These are phyloP conservation scores for Electrophaes corylata DNA, from an alignment of 2,888 invertebrate species.

Conservation along the genomic window DNA sequence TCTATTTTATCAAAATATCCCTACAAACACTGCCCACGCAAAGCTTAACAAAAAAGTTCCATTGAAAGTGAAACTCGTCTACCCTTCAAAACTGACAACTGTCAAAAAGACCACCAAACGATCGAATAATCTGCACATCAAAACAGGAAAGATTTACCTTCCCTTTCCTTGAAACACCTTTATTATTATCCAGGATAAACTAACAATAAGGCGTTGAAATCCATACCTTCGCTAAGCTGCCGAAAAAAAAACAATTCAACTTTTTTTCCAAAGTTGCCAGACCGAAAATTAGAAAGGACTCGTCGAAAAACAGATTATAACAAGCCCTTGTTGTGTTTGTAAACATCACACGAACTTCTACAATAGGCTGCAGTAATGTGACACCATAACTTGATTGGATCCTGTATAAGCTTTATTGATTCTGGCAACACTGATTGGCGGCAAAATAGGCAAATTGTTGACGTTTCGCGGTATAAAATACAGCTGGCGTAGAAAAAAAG, in stretches of 20 bases:
- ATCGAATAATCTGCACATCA: conserved; percentile 63
- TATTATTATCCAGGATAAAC: conserved; percentile 67
- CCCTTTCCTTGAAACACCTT: conserved; percentile 73
- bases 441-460: conserved; percentile 78
- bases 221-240: conserved; percentile 69
- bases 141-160: conserved; percentile 65
- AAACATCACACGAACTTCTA: conserved; percentile 68
- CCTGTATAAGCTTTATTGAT: conserved; percentile 71
- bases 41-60: conserved; percentile 35
- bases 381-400: conserved; percentile 78
- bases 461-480: conserved; percentile 61
- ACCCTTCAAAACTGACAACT: conserved; percentile 68
- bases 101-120: conserved; percentile 72
- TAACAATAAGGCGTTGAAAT: conserved; percentile 82
- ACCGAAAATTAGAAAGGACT: conserved; percentile 76
- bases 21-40: conserved; percentile 15
- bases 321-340: conserved; percentile 83
- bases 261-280: conserved; percentile 67
- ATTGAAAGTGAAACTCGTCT: conserved; percentile 68
- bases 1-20: conserved; percentile 1
- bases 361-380: conserved; percentile 75
- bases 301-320: conserved; percentile 81
- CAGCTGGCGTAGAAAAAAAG: conserved; percentile 62
- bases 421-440: conserved; percentile 68
- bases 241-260: conserved; percentile 66